Evolutionary conservation across 2,113 vertebrate genomes (phyloP).

Genomic region (Psephotus haematonotus): DNA sequence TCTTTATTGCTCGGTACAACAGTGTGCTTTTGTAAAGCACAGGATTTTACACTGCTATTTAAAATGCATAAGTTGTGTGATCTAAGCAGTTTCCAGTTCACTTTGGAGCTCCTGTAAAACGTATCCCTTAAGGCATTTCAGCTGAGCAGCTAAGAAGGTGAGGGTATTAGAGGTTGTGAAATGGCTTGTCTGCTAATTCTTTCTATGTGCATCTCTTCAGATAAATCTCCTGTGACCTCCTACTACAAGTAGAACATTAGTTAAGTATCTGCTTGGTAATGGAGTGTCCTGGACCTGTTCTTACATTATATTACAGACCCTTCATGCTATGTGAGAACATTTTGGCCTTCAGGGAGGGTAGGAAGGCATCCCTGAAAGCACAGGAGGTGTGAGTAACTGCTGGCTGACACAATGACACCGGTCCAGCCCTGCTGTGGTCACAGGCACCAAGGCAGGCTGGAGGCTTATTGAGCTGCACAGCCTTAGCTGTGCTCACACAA

Average conservation of each 20-base stretch:
- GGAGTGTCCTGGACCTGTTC: constrained; percentile 36
- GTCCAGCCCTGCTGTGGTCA: background rate
- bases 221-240: constrained; percentile 67
- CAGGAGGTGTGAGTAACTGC: background rate
- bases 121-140: constrained; percentile 61
- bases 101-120: constrained; percentile 61
- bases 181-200: constrained; percentile 69
- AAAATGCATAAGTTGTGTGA: constrained; percentile 70
- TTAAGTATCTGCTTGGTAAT: constrained; percentile 64
- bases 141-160: constrained; percentile 39
- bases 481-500: background rate
- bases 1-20: background rate
- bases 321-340: background rate
- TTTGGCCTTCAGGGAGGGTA: background rate
- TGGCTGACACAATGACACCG: background rate
- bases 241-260: constrained; percentile 58
- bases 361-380: background rate
- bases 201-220: constrained; percentile 58
- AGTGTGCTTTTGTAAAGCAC: constrained; percentile 25
- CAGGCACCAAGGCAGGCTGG: background rate
- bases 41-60: constrained; percentile 48
- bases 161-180: constrained; percentile 62
- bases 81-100: constrained; percentile 68
- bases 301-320: background rate
- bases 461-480: rapidly evolving